Percentiles rank a stretch among this genome's conserved stretches.
Evolutionary conservation across 2,888 invertebrate genomes (phyloP).

Genomic region (Drosophila planitibia): DNA sequence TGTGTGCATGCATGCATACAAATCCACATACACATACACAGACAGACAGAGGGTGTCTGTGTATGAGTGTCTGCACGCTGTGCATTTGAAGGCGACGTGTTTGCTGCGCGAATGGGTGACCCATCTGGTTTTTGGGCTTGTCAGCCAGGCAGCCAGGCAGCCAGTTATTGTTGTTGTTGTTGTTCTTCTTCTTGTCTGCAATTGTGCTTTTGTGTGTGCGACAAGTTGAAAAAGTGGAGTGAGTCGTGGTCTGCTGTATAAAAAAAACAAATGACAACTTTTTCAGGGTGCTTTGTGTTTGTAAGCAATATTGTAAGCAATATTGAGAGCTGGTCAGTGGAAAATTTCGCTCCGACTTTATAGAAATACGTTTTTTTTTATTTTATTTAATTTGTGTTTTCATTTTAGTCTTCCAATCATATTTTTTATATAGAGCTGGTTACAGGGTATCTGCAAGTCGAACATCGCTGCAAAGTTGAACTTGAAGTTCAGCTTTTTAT

Average conservation of each 20-base stretch:
- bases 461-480: background rate
- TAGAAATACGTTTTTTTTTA: background rate
- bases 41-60: background rate
- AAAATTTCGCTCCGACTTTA: background rate
- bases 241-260: conserved; percentile 12
- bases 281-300: background rate
- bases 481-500: background rate
- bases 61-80: conserved; percentile 10
- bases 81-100: conserved; percentile 38
- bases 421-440: background rate
- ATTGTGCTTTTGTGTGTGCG: conserved; percentile 47
- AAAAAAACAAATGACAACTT: conserved; percentile 13
- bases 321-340: background rate
- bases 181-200: conserved; percentile 37
- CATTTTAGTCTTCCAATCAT: background rate
- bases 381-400: background rate
- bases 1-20: background rate
- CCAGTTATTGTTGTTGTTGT: conserved; percentile 18
- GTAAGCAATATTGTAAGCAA: background rate
- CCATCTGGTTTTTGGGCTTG: conserved; percentile 56
- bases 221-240: conserved; percentile 39
- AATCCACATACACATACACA: background rate
- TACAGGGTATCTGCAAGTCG: background rate
- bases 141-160: conserved; percentile 26
- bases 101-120: conserved; percentile 45